Evolutionary conservation across 2,113 vertebrate species (phyloP), one percentile per base, ranked within the genome.

Genomic region (Mormoops blainvillei): DNA sequence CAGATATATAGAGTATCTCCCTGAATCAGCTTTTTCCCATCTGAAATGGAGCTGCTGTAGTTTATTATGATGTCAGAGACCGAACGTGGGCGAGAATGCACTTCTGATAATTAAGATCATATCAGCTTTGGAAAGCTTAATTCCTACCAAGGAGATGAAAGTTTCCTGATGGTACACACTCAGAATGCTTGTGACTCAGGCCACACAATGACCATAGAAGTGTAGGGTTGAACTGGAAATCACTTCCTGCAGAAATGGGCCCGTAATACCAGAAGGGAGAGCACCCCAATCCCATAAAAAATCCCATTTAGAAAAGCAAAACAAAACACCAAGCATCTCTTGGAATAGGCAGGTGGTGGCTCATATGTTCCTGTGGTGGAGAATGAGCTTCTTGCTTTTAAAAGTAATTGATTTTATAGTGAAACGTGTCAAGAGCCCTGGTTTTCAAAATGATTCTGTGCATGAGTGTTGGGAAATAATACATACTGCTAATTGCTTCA

Each of bases 321-420:
- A n/a, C 54, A 80, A 12, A 54, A n/a, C 5, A 26, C 0, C 1
- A 83, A 78, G 31, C 68, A 48, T 83, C 84, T 88, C 90, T 92
- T 26, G 4, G 45, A 92, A 70, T 14, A 86, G 67, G 88, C 87
- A 96, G 94, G 90, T 96, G 97, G 80, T 74, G 67, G 43, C 33
- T 97, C 94, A 20, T 82, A 91, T 93, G 89, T 92, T 96, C 74
- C 87, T 18, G 1, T 54, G 78, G 43, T 83, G 31, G 91, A 87
- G 87, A 94, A 83, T 86, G 94, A 97, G 86, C 65, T 86, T 89
- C 82, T 68, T 96, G 94, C 85, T 82, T 96, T 96, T 93, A 94
- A 96, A 92, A 97, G 89, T 93, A 96, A 96, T 97, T 97, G 96
- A 96, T 97, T 97, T 97, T 93, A 85, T 78, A 92, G 74, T 61